Percentiles rank a stretch among this genome's conserved stretches.
These are phyloP conservation scores for Pollimyrus isidori DNA, from an alignment of 2,113 vertebrate species.

Conservation along the genomic window DNA sequence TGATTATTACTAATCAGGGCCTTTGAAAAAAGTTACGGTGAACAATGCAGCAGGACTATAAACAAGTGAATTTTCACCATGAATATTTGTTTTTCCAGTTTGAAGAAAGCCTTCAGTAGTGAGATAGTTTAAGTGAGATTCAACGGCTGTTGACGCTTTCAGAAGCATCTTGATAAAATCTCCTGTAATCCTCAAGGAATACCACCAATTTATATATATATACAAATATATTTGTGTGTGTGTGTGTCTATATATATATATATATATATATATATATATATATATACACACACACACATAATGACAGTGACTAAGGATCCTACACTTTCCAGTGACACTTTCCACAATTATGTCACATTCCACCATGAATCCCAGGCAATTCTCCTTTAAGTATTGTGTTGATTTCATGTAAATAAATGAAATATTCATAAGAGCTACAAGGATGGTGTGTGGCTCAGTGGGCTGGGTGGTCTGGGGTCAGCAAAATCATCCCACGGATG, in stretches of 20 bases:
- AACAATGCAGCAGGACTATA: not conserved
- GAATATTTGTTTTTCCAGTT: not conserved
- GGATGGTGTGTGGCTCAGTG: not conserved
- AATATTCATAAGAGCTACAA: not conserved
- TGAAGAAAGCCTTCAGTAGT: conserved; percentile 38
- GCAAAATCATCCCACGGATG: not conserved
- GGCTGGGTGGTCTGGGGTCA: not conserved
- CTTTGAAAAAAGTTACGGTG: not conserved
- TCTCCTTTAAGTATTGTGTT: not conserved
- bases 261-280: no score
- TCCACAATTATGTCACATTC: not conserved
- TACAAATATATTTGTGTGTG: no score
- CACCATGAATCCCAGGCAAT: not conserved
- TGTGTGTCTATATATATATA: no score
- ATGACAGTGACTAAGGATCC: not conserved
- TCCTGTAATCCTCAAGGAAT: conserved; percentile 26
- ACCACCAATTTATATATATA: conserved; percentile 19
- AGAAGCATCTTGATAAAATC: conserved; percentile 40
- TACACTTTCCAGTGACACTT: not conserved
- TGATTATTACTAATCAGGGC: not conserved
- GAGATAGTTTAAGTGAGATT: conserved; percentile 47
- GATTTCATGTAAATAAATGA: not conserved
- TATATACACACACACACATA: no score
- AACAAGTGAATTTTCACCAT: not conserved
- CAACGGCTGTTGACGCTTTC: conserved; percentile 43